Conservation (phyloP, 2,888 invertebrate genomes). For the Agrotis ipsilon region DNA sequence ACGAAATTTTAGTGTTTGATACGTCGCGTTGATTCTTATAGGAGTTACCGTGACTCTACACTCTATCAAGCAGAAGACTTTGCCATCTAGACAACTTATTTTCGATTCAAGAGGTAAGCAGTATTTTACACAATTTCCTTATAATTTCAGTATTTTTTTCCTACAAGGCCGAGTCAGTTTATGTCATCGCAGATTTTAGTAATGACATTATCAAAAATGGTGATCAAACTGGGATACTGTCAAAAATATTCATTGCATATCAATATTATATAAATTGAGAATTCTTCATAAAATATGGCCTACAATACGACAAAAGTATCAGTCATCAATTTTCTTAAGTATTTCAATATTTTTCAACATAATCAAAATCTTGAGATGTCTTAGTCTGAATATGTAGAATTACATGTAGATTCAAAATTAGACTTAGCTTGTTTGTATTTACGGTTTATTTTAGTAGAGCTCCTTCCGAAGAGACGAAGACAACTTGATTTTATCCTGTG, state of each 20-base stretch:
- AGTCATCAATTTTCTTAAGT: not conserved
- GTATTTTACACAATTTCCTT: not conserved
- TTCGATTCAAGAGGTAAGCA: constrained; percentile 67
- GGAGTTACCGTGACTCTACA: constrained; percentile 76
- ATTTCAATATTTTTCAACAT: not conserved
- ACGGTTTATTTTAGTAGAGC: not conserved
- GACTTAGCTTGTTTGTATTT: not conserved
- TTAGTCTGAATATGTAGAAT: not conserved
- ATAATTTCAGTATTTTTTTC: not conserved
- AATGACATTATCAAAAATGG: constrained; percentile 20
- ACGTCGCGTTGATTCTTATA: constrained; percentile 63
- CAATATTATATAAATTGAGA: too few relatives aligned
- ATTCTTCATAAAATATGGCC: not conserved
- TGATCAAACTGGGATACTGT: too few relatives aligned
- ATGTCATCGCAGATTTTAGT: not conserved
- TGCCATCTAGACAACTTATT: constrained; percentile 52
- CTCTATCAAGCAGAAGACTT: constrained; percentile 47
- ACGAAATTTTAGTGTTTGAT: constrained; percentile 86
- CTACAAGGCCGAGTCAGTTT: not conserved
- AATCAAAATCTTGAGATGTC: not conserved
- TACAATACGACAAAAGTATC: not conserved
- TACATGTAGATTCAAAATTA: not conserved
- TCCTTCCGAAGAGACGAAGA: not conserved
- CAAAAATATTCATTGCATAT: too few relatives aligned
- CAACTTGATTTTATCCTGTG: not conserved